Conservation (phyloP, 2,797 vertebrate species). For the Cirrhinus mrigala region DNA sequence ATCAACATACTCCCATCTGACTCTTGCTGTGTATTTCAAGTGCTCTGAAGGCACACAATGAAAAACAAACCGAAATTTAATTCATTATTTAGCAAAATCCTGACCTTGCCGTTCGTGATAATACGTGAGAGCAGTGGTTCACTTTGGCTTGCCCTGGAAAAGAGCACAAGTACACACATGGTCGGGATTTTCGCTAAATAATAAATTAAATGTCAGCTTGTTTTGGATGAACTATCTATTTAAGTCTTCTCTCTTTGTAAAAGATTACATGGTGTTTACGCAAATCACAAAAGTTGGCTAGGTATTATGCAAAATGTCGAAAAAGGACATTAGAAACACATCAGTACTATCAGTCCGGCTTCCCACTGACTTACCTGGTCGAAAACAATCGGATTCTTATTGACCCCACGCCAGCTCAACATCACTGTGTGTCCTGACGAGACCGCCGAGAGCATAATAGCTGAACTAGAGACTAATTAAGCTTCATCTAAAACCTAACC, state of each 20-base stretch:
- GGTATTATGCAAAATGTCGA: conserved; percentile 21
- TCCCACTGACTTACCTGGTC: conserved; percentile 22
- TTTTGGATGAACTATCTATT: background rate
- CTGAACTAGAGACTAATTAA: conserved; percentile 40
- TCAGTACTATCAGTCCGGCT: conserved; percentile 9
- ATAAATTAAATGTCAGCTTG: background rate
- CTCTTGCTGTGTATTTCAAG: background rate
- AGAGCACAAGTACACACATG: background rate
- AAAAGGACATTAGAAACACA: conserved; percentile 25
- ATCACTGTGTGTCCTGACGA: conserved; percentile 35
- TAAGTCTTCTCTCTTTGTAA: background rate
- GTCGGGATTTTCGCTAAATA: background rate
- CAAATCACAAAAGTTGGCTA: background rate
- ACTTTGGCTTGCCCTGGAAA: background rate
- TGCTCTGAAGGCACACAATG: background rate
- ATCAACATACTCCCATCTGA: background rate
- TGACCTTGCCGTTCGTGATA: background rate
- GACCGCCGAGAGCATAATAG: conserved; percentile 32
- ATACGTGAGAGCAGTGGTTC: background rate
- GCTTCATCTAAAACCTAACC: conserved; percentile 37
- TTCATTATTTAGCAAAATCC: background rate
- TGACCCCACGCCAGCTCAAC: conserved; percentile 28
- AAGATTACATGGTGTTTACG: background rate
- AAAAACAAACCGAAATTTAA: background rate
- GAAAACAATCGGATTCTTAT: conserved; percentile 39